Evolutionary conservation across 2,797 vertebrate species (phyloP).

Genomic region (Xenentodon cancila): DNA sequence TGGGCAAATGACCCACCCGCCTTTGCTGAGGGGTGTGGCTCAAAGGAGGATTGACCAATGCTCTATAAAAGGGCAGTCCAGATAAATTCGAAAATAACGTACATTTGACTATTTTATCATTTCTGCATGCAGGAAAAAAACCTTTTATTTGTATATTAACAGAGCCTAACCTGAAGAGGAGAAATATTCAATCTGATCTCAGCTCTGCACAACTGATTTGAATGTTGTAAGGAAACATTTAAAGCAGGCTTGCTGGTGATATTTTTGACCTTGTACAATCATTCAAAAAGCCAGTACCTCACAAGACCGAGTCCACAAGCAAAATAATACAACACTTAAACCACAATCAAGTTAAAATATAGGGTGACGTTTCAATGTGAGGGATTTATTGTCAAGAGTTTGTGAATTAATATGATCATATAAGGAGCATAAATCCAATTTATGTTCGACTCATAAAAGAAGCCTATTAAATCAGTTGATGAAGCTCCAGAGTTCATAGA

Average conservation of each 20-base stretch:
- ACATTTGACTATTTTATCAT: background rate
- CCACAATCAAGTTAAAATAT: background rate
- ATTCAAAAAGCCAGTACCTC: background rate
- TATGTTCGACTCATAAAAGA: background rate
- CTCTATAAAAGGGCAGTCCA: constrained; percentile 17
- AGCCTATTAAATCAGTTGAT: background rate
- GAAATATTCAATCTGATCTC: background rate
- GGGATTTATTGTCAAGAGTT: background rate
- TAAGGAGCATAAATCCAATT: background rate
- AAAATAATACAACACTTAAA: no score
- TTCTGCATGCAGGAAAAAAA: constrained; percentile 1
- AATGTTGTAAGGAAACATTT: no score
- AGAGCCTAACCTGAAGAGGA: no score
- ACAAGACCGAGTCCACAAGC: no score
- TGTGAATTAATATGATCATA: background rate
- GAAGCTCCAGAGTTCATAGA: background rate
- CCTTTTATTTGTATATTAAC: background rate
- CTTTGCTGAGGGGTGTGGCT: constrained; percentile 58
- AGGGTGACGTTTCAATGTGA: background rate
- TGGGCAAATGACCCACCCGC: constrained; percentile 64
- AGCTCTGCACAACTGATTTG: no score
- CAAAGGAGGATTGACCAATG: constrained; percentile 54
- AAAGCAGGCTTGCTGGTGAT: no score
- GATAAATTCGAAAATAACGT: background rate
- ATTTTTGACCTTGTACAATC: no score